Percentiles rank a stretch among this genome's conserved stretches.
These are phyloP conservation scores for Mormyrus proboscirostris DNA, from an alignment of 2,797 vertebrate genomes.

Conservation along the genomic window DNA sequence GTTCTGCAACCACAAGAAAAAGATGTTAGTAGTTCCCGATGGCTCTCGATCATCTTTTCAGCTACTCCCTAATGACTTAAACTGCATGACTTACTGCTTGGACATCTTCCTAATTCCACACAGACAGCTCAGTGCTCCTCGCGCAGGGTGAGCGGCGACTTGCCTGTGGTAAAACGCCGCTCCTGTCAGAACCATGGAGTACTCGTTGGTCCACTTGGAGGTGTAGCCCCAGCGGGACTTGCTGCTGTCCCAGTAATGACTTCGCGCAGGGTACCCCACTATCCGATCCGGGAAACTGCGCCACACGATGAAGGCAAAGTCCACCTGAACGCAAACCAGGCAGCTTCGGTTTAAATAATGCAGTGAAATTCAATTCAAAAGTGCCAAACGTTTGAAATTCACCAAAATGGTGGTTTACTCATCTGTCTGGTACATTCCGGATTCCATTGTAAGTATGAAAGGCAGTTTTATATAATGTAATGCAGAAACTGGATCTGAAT, in stretches of 20 bases:
- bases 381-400: background rate
- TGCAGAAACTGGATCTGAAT: background rate
- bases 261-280: conserved; percentile 74
- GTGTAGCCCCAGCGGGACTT: conserved; percentile 75
- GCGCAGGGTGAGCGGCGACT: background rate
- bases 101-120: background rate
- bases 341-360: background rate
- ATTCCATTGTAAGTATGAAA: background rate
- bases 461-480: background rate
- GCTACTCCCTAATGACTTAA: background rate
- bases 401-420: background rate
- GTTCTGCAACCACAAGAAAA: background rate
- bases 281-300: conserved; percentile 82
- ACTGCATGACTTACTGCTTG: background rate
- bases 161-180: conserved; percentile 69
- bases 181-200: conserved; percentile 72
- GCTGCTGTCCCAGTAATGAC: conserved; percentile 81
- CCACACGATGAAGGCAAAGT: conserved; percentile 86
- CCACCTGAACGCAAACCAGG: conserved; percentile 61
- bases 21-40: background rate
- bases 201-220: conserved; percentile 72
- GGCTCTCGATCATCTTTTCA: background rate
- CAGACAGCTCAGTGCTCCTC: background rate
- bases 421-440: background rate
- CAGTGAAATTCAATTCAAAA: background rate